Evolutionary conservation across 2,113 vertebrate species (phyloP).

Genomic region (Halichoerus grypus): DNA sequence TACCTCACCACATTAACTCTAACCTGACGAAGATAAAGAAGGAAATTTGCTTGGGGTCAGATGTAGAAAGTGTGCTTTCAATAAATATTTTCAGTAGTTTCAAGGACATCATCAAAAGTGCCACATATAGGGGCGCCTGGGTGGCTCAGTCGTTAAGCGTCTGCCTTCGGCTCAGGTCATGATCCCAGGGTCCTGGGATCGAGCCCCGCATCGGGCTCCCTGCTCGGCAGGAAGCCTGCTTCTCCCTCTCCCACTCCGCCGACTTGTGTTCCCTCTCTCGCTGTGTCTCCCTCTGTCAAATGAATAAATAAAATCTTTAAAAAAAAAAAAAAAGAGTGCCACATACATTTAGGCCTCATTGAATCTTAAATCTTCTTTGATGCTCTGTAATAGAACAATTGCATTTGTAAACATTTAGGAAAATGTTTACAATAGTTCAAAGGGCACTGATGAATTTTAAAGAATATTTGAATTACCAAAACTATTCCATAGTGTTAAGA

Average conservation of each 20-base stretch:
- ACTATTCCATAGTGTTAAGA: background rate
- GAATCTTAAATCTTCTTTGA: background rate
- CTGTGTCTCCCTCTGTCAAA: too few relatives aligned
- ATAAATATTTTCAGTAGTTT: background rate
- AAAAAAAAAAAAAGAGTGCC: too few relatives aligned
- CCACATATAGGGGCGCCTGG: background rate
- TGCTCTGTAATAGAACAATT: background rate
- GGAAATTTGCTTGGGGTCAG: background rate
- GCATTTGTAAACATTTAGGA: slow-evolving; percentile 16
- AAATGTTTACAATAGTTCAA: slow-evolving; percentile 8
- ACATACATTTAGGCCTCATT: background rate
- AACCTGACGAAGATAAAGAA: background rate
- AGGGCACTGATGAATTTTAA: background rate
- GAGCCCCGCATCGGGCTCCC: too few relatives aligned
- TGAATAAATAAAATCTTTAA: too few relatives aligned
- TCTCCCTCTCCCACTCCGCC: too few relatives aligned
- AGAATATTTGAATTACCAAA: background rate
- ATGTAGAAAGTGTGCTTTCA: background rate
- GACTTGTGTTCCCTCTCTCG: too few relatives aligned
- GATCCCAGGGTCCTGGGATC: too few relatives aligned
- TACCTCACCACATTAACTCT: background rate
- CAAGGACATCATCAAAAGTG: background rate
- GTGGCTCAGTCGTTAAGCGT: too few relatives aligned
- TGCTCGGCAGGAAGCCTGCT: too few relatives aligned
- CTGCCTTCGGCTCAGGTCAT: too few relatives aligned